phyloP scores from a whole-genome alignment of 23 tunicate species.

The Diplosoma virens region DNA sequence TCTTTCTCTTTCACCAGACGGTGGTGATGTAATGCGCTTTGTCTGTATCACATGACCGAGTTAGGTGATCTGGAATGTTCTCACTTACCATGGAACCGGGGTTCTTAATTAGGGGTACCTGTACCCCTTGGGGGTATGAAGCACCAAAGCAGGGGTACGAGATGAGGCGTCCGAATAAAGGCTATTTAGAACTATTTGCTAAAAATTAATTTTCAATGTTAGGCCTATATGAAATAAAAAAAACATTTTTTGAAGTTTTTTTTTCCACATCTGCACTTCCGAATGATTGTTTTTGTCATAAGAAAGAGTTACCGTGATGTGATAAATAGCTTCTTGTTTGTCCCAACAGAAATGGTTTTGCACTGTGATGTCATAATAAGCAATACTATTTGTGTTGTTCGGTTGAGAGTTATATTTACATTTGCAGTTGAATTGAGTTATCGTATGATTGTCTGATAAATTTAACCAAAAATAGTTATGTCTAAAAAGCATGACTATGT shows the following conservation, averaged over 20 bases:
- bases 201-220: slow-evolving; percentile 1
- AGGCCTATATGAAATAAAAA: not conserved
- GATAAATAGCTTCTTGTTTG: slow-evolving; percentile 11
- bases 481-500: not conserved
- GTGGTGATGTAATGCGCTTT: too few relatives aligned
- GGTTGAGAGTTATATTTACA: not conserved
- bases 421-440: slow-evolving; percentile 11
- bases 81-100: too few relatives aligned
- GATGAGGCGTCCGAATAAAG: slow-evolving; percentile 4
- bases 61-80: too few relatives aligned
- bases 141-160: too few relatives aligned
- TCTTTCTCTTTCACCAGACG: too few relatives aligned
- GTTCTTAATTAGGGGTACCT: too few relatives aligned
- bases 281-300: slow-evolving; percentile 8
- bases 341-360: slow-evolving; percentile 2
- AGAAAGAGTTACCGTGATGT: slow-evolving; percentile 6
- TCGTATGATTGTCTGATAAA: slow-evolving; percentile 7
- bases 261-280: slow-evolving; percentile 13
- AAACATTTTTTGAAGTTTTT: not conserved
- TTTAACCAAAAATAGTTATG: slow-evolving; percentile 13
- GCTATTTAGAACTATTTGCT: slow-evolving; percentile 11
- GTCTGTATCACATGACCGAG: too few relatives aligned
- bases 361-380: slow-evolving; percentile 15
- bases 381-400: slow-evolving; percentile 15
- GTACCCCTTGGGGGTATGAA: too few relatives aligned